Evolutionary conservation across 2,888 invertebrate species (phyloP), one percentile per base, ranked within the genome.

Genomic region (Darwinula stevensoni): DNA sequence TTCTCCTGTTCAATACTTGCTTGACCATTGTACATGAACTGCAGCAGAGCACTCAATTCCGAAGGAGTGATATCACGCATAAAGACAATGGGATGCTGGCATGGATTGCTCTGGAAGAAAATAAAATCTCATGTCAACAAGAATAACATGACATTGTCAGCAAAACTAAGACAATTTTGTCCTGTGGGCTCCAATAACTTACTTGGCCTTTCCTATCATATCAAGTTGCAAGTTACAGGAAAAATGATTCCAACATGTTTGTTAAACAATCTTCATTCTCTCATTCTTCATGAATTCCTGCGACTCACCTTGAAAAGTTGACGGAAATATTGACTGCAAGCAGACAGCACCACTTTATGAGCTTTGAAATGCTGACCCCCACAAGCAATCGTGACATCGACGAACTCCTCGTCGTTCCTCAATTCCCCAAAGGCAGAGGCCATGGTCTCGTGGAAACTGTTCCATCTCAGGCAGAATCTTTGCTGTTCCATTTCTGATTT

Each of bases 261-360:
- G n/a, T n/a, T n/a, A n/a, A n/a, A n/a, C n/a, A n/a, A 22, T 6
- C n/a, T 22, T 22, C n/a, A 22, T 22, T n/a, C 22, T 6, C 22
- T 9, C 6, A 22, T 9, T 22, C n/a, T n/a, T 6, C 6, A 22
- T n/a, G 22, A 22, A 22, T 22, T 6, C 6, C 6, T 6, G 22
- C 6, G 6, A 22, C 16, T 6, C 13, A 36, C 36, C 34, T 33
- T 36, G 9, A 36, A 31, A 17, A 44, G 38, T 16, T 36, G 38
- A 29, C 42, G 41, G 35, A 44, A 45, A 36, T 48, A 49, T 26
- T 44, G 42, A 36, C 47, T 47, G 38, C 49, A 50, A 17, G 49
- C 48, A 9, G 49, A 49, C 14, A 49, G 42, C 26, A 49, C 47
- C 35, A 49, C 43, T 40, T 48, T 48, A 40, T 49, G 49, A 14